A percentile compares a stretch with the other conserved stretches of the same genome.
These are phyloP conservation scores for Phymatocera aterrima DNA, from an alignment of 2,888 invertebrate species.

Conservation along the genomic window DNA sequence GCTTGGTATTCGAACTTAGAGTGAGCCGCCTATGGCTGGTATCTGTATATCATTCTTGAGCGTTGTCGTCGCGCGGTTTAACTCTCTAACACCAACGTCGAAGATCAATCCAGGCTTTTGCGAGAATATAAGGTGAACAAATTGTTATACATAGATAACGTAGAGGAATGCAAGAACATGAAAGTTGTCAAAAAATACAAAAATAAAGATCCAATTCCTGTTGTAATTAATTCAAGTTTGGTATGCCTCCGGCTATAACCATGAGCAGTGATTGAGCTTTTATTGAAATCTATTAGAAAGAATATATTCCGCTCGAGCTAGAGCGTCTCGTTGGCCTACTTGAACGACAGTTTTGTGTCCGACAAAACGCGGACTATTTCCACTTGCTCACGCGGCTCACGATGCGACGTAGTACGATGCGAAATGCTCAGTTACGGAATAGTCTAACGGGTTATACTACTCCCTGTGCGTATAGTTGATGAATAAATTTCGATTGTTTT, in stretches of 20 bases:
- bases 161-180: background rate
- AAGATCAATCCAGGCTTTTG: background rate
- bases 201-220: background rate
- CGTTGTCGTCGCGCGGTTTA: background rate
- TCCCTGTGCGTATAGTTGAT: background rate
- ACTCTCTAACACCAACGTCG: background rate
- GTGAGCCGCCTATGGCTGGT: constrained; percentile 80
- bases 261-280: too few relatives aligned
- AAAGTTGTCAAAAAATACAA: background rate
- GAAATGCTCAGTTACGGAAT: background rate
- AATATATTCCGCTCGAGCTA: background rate
- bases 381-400: background rate
- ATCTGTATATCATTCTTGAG: background rate
- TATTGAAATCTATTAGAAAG: background rate
- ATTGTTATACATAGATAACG: too few relatives aligned
- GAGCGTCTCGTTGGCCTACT: background rate
- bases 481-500: background rate
- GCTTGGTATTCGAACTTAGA: constrained; percentile 97
- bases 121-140: background rate
- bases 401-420: background rate
- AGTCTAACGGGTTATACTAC: constrained; percentile 15
- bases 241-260: background rate
- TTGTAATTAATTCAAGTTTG: background rate
- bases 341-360: background rate
- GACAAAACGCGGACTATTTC: background rate